These are phyloP conservation scores for Balearica regulorum DNA, from an alignment of 2,797 vertebrate species.

Conservation along the genomic window DNA sequence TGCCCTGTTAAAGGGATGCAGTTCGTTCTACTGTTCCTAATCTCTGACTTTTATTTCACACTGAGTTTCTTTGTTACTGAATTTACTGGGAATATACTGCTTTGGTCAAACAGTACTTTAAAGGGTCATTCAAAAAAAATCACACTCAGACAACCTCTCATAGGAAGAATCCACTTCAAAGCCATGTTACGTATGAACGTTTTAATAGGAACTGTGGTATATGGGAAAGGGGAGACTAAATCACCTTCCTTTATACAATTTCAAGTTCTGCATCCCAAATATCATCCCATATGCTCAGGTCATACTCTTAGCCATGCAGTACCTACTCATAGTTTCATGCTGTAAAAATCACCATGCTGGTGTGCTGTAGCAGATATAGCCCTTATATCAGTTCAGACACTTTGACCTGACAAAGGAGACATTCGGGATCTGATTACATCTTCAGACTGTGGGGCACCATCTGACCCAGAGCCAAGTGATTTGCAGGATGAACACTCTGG, in stretches of 20 bases:
- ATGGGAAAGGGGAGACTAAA: neutral
- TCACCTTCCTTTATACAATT: neutral
- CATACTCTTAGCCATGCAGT: neutral
- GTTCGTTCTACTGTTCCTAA: too few relatives aligned
- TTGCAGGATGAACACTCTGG: neutral
- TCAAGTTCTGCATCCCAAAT: neutral
- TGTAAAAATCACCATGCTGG: neutral
- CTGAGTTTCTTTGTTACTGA: neutral
- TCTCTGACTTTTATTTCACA: neutral
- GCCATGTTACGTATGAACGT: neutral
- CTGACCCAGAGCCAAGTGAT: neutral
- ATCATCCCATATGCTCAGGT: neutral
- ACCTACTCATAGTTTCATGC: neutral
- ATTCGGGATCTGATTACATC: neutral
- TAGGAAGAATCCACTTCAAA: neutral
- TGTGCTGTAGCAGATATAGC: neutral
- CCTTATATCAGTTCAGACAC: neutral
- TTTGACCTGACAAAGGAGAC: neutral
- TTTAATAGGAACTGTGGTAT: neutral
- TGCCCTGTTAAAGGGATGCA: too few relatives aligned
- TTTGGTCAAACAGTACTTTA: neutral
- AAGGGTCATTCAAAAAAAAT: neutral
- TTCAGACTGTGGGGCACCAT: neutral
- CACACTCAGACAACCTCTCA: neutral
- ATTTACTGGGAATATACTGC: neutral